These are phyloP conservation scores for Monoplex corrugatus DNA, from an alignment of 2,888 invertebrate species.

Conservation along the genomic window DNA sequence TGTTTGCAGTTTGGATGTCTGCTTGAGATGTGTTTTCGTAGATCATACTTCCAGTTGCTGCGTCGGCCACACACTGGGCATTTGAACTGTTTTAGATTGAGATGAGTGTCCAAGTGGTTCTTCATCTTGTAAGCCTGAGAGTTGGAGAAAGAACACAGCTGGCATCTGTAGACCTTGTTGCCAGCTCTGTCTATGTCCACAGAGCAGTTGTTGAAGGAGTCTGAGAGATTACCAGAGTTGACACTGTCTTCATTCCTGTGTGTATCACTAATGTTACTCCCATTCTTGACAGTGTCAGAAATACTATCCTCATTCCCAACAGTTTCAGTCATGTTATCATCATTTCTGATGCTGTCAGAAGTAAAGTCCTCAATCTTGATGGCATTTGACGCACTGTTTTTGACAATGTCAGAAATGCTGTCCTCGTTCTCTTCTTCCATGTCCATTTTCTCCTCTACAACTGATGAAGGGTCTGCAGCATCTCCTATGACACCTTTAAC, in stretches of 20 bases:
- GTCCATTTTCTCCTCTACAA: background rate
- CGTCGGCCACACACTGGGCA: constrained; percentile 79
- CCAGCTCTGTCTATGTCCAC: constrained; percentile 38
- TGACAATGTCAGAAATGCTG: background rate
- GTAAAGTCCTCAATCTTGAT: too few species aligned
- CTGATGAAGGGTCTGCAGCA: too few species aligned
- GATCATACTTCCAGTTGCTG: constrained; percentile 80
- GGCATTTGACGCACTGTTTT: too few species aligned
- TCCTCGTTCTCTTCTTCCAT: background rate
- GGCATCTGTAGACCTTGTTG: constrained; percentile 44
- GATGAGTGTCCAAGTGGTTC: constrained; percentile 78
- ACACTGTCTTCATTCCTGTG: constrained; percentile 30
- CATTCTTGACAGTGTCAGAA: background rate
- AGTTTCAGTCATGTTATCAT: too few species aligned
- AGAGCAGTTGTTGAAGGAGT: constrained; percentile 47
- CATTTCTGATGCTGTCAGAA: too few species aligned
- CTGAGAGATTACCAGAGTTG: constrained; percentile 21
- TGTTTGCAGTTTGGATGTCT: constrained; percentile 57
- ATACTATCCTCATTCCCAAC: background rate
- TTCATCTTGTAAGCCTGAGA: constrained; percentile 77
- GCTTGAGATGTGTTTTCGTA: constrained; percentile 78
- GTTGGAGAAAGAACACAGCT: constrained; percentile 57
- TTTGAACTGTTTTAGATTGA: constrained; percentile 78
- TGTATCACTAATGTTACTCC: too few species aligned
- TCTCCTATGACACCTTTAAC: background rate